Evolutionary conservation across 2,113 vertebrate species (phyloP).

Genomic region (Campylomormyrus numenius): DNA sequence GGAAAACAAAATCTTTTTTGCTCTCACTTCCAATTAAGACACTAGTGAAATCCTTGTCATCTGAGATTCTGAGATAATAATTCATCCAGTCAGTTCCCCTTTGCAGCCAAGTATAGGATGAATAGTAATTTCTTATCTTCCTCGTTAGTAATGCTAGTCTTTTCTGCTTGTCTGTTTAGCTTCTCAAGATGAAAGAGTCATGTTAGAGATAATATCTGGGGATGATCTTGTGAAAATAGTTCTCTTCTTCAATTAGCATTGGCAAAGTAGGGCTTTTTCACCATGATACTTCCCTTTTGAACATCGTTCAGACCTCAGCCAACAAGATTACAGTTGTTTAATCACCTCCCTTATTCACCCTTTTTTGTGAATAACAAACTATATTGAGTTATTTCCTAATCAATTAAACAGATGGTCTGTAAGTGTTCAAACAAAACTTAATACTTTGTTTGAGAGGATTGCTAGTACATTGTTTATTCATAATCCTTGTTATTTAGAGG

Average conservation of each 20-base stretch:
- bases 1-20: background rate
- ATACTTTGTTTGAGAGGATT: background rate
- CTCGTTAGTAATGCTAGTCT: background rate
- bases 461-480: background rate
- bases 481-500: background rate
- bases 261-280: background rate
- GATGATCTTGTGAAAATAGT: background rate
- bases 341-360: background rate
- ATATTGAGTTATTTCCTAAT: background rate
- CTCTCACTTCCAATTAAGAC: constrained; percentile 7
- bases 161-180: background rate
- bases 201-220: background rate
- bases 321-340: background rate
- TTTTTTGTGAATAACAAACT: background rate
- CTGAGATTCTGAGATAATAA: constrained; percentile 8
- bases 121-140: background rate
- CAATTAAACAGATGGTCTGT: background rate
- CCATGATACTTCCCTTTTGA: background rate
- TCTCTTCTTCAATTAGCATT: background rate
- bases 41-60: background rate
- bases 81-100: constrained; percentile 9
- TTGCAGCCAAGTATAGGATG: background rate
- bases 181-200: constrained; percentile 1
- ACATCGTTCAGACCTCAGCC: background rate
- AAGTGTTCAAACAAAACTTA: background rate